A percentile compares a stretch with the other conserved stretches of the same genome.
Conservation (phyloP, 2,797 vertebrate species). For the Myripristis jacobus region DNA sequence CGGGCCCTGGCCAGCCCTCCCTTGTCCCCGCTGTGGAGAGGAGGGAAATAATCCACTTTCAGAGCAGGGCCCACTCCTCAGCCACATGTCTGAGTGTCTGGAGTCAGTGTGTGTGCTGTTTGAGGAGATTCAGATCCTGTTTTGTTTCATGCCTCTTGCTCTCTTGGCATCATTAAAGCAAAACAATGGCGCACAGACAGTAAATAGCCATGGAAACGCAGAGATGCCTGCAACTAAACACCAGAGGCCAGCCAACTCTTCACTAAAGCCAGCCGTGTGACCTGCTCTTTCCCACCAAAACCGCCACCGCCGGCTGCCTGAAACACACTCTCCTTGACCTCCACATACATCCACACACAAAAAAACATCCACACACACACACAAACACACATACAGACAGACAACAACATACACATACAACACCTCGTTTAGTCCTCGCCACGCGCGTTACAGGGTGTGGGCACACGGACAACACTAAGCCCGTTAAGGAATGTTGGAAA, state of each 20-base stretch:
- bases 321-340: conserved; percentile 3
- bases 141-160: conserved; percentile 63
- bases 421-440: too few species aligned
- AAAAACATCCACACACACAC: conserved; percentile 9
- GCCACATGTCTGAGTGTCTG: conserved; percentile 33
- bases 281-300: conserved; percentile 28
- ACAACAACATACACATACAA: background rate
- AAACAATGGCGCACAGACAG: conserved; percentile 47
- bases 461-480: too few species aligned
- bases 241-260: conserved; percentile 32
- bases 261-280: conserved; percentile 11
- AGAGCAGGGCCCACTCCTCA: background rate
- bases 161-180: conserved; percentile 58
- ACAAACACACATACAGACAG: background rate
- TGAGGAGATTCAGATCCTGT: conserved; percentile 53
- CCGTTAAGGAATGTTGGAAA: too few species aligned
- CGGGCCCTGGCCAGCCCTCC: too few species aligned
- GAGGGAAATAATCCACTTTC: conserved; percentile 35
- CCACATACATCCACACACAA: background rate
- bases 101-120: conserved; percentile 47
- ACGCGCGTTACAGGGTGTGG: too few species aligned
- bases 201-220: conserved; percentile 59
- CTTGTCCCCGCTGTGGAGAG: conserved; percentile 22
- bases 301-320: conserved; percentile 23
- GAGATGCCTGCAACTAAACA: conserved; percentile 41